phyloP scores from a whole-genome alignment of 1,140 invertebrate genomes.

The Physella acuta region DNA sequence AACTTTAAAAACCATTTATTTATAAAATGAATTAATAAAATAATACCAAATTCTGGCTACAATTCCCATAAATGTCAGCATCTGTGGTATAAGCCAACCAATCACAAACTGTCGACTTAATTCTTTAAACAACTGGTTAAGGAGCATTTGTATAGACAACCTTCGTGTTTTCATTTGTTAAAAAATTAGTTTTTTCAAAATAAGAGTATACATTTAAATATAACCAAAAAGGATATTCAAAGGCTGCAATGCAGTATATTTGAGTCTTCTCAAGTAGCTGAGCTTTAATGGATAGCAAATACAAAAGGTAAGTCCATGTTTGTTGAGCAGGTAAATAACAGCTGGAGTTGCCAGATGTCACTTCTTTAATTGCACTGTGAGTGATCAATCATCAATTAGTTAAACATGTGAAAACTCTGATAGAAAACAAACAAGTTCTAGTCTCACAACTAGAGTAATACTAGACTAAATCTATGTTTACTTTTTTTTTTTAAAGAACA shows the following conservation, averaged over 20 bases:
- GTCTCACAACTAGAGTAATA: no score
- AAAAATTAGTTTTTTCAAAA: no score
- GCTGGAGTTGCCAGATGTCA: not conserved
- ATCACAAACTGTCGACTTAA: not conserved
- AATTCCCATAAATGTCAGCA: constrained; percentile 13
- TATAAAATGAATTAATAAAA: not conserved
- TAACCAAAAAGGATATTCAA: constrained; percentile 1
- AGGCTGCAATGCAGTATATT: constrained; percentile 2
- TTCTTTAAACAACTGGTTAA: constrained; percentile 2
- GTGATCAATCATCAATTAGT: no score
- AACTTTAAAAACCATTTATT: not conserved
- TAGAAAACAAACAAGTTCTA: no score
- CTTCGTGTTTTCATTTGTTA: not conserved
- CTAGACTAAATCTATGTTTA: no score
- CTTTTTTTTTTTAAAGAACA: no score
- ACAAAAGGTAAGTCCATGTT: constrained; percentile 3
- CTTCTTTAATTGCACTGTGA: no score
- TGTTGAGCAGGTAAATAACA: constrained; percentile 2
- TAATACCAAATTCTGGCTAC: constrained; percentile 8
- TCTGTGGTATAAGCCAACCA: constrained; percentile 1
- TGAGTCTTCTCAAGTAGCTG: not conserved
- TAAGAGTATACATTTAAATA: no score
- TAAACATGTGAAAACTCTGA: no score
- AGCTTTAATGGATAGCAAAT: not conserved
- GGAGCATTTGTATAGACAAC: no score